phyloP scores from a whole-genome alignment of 2,797 vertebrate genomes.

The Hybognathus amarus region DNA sequence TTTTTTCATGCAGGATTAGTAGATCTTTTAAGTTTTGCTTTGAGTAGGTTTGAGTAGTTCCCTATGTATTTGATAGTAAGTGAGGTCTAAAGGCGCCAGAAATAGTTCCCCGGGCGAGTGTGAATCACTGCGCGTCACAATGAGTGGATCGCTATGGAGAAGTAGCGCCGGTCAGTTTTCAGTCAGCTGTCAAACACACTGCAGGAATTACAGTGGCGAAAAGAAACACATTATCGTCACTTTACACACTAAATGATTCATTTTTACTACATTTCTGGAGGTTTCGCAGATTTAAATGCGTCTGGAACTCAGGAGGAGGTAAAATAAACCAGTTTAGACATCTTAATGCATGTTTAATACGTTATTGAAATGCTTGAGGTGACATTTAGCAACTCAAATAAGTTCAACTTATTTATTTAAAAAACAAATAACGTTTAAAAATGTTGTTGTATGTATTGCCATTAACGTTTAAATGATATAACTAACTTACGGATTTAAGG shows the following conservation, averaged over 20 bases:
- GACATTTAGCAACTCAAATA: not conserved
- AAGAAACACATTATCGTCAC: not conserved
- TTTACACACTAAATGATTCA: not conserved
- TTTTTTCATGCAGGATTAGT: not conserved
- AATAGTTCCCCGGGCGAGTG: not conserved
- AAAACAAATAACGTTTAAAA: not conserved
- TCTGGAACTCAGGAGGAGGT: constrained; percentile 15
- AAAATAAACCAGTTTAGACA: constrained; percentile 10
- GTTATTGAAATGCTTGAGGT: too few species aligned
- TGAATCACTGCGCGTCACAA: constrained; percentile 16
- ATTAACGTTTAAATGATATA: not conserved
- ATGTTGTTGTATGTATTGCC: too few species aligned
- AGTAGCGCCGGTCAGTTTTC: constrained; percentile 51
- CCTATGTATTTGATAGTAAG: not conserved
- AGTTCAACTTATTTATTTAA: not conserved
- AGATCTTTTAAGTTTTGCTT: not conserved
- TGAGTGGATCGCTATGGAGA: not conserved
- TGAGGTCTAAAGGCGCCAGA: not conserved
- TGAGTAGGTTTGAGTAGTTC: too few species aligned
- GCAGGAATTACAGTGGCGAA: constrained; percentile 2
- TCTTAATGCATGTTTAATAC: not conserved
- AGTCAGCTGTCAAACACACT: constrained; percentile 28
- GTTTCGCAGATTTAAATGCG: constrained; percentile 24
- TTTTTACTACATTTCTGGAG: not conserved
- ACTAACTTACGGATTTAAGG: not conserved